These are phyloP conservation scores for Charanyca ferruginea DNA, from an alignment of 2,888 invertebrate genomes.

Conservation along the genomic window DNA sequence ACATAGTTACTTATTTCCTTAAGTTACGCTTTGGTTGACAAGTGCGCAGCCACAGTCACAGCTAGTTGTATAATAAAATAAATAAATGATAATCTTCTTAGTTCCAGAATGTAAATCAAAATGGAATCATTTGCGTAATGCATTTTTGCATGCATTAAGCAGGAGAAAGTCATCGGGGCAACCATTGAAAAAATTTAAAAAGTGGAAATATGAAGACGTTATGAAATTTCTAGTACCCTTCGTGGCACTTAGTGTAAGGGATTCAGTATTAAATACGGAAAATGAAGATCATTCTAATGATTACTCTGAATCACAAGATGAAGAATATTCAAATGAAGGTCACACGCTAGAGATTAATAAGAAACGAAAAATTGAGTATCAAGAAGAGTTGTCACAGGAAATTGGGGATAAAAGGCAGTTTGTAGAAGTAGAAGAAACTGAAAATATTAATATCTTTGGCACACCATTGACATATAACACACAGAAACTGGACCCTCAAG, in stretches of 20 bases:
- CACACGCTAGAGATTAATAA: not conserved
- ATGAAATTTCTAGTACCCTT: slow-evolving; percentile 2
- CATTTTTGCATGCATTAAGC: not conserved
- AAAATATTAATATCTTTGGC: not conserved
- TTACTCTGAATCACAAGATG: not conserved
- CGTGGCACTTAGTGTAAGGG: not conserved
- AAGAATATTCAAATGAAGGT: not conserved
- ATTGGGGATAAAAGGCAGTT: not conserved
- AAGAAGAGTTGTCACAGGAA: not conserved
- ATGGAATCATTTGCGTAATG: slow-evolving; percentile 10
- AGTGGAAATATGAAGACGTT: slow-evolving; percentile 7
- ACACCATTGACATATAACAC: not conserved
- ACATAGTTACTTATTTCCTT: too few relatives aligned
- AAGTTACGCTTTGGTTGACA: too few relatives aligned
- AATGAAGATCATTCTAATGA: not conserved
- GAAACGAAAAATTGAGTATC: not conserved
- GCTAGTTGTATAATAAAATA: not conserved
- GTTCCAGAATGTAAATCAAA: slow-evolving; percentile 15
- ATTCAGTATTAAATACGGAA: not conserved
- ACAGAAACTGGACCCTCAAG: not conserved
- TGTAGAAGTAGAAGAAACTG: not conserved
- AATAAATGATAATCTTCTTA: not conserved
- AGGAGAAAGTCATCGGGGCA: not conserved
- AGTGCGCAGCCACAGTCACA: too few relatives aligned
- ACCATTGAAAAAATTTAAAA: not conserved